Percentiles rank a stretch among this genome's conserved stretches.
Conservation (phyloP, 2,113 vertebrate genomes). For the Myodes glareolus region DNA sequence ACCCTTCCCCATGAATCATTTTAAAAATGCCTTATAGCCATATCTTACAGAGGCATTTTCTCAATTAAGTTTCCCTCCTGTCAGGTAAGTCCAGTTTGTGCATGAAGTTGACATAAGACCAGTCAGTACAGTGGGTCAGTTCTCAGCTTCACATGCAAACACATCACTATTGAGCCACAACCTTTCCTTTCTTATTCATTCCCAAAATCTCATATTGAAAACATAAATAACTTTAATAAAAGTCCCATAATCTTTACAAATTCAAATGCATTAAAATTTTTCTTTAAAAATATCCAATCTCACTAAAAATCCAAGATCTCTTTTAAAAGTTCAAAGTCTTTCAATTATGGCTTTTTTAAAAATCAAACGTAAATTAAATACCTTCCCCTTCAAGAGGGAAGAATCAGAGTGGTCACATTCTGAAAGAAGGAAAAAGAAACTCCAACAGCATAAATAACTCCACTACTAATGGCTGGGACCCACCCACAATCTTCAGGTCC, state of each 20-base stretch:
- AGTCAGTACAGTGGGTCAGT: background rate
- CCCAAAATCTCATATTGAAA: background rate
- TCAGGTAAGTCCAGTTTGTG: background rate
- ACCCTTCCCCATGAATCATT: background rate
- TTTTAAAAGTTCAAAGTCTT: background rate
- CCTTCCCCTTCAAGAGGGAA: background rate
- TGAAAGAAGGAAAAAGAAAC: background rate
- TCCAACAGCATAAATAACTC: background rate
- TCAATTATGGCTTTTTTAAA: background rate
- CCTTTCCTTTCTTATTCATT: background rate
- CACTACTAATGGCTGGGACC: background rate
- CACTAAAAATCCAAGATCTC: background rate
- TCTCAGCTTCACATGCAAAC: background rate
- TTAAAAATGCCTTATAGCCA: background rate
- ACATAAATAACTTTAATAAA: background rate
- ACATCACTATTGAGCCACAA: background rate
- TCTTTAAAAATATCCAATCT: background rate
- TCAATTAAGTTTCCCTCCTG: background rate
- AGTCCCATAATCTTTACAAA: background rate
- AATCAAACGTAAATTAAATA: background rate
- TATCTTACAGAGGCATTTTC: background rate
- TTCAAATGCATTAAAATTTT: background rate
- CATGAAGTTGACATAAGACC: background rate
- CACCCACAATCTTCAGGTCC: background rate
- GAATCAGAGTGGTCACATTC: background rate